Percentiles rank a stretch among this genome's conserved stretches.
Conservation (phyloP, 2,113 vertebrate species). For the Lamprotornis superbus region DNA sequence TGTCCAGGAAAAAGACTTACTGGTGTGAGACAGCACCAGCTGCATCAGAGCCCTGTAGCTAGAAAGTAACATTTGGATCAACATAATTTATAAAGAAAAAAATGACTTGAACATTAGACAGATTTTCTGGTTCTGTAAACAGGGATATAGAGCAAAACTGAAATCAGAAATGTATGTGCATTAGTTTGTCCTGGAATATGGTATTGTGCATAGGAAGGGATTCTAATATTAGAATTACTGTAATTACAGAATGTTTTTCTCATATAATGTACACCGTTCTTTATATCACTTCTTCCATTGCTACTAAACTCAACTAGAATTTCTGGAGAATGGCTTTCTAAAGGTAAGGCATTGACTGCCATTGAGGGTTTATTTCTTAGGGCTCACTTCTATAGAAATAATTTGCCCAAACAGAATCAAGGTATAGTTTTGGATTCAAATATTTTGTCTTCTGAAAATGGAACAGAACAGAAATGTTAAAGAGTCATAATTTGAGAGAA, state of each 20-base stretch:
- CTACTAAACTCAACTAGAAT: background rate
- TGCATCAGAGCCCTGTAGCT: background rate
- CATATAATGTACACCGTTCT: background rate
- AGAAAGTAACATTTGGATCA: background rate
- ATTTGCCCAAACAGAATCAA: background rate
- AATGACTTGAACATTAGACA: background rate
- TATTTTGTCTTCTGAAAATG: background rate
- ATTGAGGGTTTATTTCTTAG: background rate
- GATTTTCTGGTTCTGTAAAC: background rate
- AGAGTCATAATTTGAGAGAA: rapidly evolving
- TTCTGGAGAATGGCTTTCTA: background rate
- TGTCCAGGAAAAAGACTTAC: background rate
- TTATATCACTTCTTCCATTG: background rate
- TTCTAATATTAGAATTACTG: background rate
- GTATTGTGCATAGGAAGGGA: background rate
- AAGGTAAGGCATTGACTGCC: background rate
- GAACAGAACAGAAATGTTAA: background rate
- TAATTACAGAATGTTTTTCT: background rate
- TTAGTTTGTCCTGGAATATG: background rate
- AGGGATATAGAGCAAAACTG: background rate
- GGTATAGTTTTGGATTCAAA: background rate
- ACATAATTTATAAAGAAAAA: background rate
- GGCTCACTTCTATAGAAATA: background rate
- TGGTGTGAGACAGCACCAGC: background rate
- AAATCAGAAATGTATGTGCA: background rate